phyloP scores from a whole-genome alignment of 2,797 vertebrate species.

The Microcaecilia unicolor region DNA sequence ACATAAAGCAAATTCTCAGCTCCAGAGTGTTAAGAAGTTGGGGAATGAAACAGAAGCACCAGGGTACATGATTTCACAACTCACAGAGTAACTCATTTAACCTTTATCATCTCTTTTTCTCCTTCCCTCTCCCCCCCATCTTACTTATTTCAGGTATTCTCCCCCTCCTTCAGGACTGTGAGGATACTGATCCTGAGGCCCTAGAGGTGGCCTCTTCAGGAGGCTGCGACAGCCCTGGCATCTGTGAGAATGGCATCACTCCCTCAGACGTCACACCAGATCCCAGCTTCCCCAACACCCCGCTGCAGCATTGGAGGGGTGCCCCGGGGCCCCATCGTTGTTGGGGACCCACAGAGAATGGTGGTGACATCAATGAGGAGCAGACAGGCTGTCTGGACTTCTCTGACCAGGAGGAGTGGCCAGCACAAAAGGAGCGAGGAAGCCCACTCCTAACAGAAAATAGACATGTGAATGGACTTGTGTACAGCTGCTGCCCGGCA shows the following conservation, averaged over 20 bases:
- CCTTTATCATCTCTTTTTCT: background rate
- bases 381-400: constrained; percentile 21
- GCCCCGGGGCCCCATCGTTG: constrained; percentile 26
- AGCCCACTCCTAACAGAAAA: constrained; percentile 2
- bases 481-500: too few species aligned
- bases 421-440: constrained; percentile 38
- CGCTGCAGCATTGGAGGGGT: constrained; percentile 30
- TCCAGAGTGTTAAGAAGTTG: too few species aligned
- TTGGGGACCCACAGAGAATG: constrained; percentile 9
- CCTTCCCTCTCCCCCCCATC: background rate
- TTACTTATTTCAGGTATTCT: constrained; percentile 34
- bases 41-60: too few species aligned
- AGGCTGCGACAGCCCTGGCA: constrained; percentile 41
- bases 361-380: constrained; percentile 1
- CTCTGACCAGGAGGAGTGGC: constrained; percentile 34
- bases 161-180: constrained; percentile 33
- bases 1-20: too few species aligned
- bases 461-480: too few species aligned
- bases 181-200: constrained; percentile 42
- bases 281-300: constrained; percentile 33
- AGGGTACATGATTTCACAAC: too few species aligned
- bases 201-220: too few species aligned
- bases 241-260: constrained; percentile 47
- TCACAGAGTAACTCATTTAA: background rate
- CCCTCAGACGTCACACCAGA: constrained; percentile 48